These are phyloP conservation scores for Diacarnus erythraeanus DNA, from an alignment of 37 sponge, comb jelly and placozoan genomes.

Conservation along the genomic window DNA sequence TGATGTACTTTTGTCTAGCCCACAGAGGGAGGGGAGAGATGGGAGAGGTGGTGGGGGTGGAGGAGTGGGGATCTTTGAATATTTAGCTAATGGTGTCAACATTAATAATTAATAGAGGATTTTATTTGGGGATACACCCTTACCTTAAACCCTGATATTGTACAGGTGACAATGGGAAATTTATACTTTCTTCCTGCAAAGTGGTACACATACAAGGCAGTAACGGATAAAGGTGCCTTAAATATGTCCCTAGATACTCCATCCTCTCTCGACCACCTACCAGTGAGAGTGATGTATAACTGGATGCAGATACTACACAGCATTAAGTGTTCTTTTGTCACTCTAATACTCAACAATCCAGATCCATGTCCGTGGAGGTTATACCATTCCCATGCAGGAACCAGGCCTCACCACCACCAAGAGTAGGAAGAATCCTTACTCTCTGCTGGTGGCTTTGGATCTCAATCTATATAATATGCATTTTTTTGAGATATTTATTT, in stretches of 20 bases:
- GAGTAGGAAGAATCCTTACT: conserved; percentile 59
- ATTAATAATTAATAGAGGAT: too few relatives aligned
- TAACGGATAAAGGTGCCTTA: background rate
- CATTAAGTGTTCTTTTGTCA: too few relatives aligned
- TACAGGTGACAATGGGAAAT: conserved; percentile 46
- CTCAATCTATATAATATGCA: conserved; percentile 16
- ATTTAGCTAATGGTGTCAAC: too few relatives aligned
- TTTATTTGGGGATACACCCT: too few relatives aligned
- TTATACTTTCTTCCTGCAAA: conserved; percentile 66
- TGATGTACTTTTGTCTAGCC: too few relatives aligned
- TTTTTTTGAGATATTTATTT: conserved; percentile 64
- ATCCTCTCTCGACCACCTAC: background rate
- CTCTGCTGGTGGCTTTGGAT: conserved; percentile 77
- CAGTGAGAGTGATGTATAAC: too few relatives aligned
- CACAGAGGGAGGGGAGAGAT: too few relatives aligned
- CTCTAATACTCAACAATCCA: conserved; percentile 5
- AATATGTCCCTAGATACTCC: background rate
- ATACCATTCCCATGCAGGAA: conserved; percentile 41
- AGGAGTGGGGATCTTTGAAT: too few relatives aligned
- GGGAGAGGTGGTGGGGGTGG: too few relatives aligned
- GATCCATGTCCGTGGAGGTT: conserved; percentile 71
- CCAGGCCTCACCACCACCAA: conserved; percentile 72
- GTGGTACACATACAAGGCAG: conserved; percentile 30
- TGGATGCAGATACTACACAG: too few relatives aligned
- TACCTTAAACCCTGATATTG: too few relatives aligned